Conservation (phyloP, 2,888 invertebrate genomes). For the Pecten maximus region DNA sequence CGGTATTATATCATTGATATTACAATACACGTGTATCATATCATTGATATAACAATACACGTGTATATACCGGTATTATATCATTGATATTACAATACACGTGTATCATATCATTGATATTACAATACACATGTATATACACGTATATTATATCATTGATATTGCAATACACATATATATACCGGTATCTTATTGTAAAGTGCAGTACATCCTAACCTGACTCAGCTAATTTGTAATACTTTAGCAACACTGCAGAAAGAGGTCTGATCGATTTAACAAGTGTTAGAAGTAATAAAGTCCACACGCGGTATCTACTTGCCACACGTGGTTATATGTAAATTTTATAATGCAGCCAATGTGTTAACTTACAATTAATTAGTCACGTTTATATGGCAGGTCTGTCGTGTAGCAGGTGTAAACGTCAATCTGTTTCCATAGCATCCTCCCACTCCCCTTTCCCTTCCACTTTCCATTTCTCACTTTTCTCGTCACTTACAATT, state of each 20-base stretch:
- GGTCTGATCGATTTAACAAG: background rate
- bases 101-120: no score
- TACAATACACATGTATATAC: no score
- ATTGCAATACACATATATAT: no score
- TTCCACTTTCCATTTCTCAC: no score
- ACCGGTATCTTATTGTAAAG: no score
- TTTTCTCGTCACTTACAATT: no score
- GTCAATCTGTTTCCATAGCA: background rate
- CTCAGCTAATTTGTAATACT: background rate
- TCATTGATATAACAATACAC: no score
- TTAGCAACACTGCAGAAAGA: background rate
- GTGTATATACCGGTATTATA: no score
- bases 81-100: no score
- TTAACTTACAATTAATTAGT: slow-evolving; percentile 11
- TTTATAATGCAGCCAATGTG: background rate
- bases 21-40: no score
- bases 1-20: no score
- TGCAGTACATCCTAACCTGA: background rate
- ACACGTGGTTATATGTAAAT: background rate
- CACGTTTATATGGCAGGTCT: background rate
- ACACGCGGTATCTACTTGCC: background rate
- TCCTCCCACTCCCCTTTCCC: background rate
- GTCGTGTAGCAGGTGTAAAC: background rate
- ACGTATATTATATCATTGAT: no score
- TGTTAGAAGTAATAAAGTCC: background rate